Evolutionary conservation across 1,140 invertebrate species (phyloP).

Genomic region (Samia ricini): DNA sequence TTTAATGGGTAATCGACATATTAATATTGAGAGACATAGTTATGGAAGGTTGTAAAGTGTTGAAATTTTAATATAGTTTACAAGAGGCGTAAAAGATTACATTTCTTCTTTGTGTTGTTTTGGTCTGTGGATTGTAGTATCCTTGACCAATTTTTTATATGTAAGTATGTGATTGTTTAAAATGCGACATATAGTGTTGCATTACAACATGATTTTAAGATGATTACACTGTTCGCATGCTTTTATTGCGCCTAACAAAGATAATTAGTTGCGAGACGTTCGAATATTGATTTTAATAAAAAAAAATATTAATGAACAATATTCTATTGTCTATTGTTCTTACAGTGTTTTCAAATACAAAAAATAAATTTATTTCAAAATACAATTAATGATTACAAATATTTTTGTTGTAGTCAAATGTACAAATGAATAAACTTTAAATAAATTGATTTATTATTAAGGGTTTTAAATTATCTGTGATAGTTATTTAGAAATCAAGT

Average conservation of each 20-base stretch:
- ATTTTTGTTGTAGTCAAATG: too few relatives aligned
- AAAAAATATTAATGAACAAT: too few relatives aligned
- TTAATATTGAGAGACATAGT: too few relatives aligned
- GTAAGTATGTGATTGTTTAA: constrained; percentile 22
- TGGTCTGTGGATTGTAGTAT: constrained; percentile 18
- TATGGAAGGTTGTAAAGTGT: too few relatives aligned
- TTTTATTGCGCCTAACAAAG: not conserved
- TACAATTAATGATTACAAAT: too few relatives aligned
- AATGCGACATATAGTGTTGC: constrained; percentile 16
- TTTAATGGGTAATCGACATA: too few relatives aligned
- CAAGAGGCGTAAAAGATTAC: not conserved
- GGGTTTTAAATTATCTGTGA: not conserved
- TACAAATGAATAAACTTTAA: too few relatives aligned
- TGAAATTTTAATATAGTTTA: too few relatives aligned
- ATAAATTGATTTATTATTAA: too few relatives aligned
- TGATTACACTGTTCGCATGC: constrained; percentile 10
- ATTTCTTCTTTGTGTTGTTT: constrained; percentile 5
- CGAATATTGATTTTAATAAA: not conserved
- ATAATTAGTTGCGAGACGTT: not conserved
- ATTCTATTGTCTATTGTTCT: too few relatives aligned
- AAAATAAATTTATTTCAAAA: too few relatives aligned
- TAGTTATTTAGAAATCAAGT: not conserved
- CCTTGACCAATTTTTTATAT: constrained; percentile 30
- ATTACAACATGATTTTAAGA: not conserved
- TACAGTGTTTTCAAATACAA: too few relatives aligned